These are phyloP conservation scores for Dryoscopus gambensis DNA, from an alignment of 2,113 vertebrate genomes.

Conservation along the genomic window DNA sequence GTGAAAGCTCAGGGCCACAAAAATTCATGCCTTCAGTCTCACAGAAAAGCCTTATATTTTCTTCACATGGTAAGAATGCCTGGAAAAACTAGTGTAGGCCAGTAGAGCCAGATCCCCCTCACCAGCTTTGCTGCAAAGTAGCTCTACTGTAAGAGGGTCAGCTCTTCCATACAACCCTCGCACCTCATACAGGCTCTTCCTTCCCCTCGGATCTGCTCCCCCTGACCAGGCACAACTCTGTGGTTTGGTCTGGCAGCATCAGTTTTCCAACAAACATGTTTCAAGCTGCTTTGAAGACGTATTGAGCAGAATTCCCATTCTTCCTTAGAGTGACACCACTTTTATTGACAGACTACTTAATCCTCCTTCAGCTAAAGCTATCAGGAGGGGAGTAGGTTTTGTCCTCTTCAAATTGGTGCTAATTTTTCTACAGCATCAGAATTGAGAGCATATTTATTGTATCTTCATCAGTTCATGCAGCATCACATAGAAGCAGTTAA, in stretches of 20 bases:
- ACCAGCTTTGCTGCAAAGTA: not conserved
- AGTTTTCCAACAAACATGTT: not conserved
- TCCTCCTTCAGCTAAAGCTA: not conserved
- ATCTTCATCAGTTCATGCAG: not conserved
- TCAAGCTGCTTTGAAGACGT: not conserved
- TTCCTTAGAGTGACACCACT: not conserved
- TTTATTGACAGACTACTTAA: not conserved
- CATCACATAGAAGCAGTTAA: not conserved
- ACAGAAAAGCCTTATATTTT: not conserved
- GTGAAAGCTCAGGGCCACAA: not conserved
- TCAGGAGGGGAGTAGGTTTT: not conserved
- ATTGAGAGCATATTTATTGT: not conserved
- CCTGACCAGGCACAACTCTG: not conserved
- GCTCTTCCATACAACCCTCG: not conserved
- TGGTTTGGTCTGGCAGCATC: not conserved
- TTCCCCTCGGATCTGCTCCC: not conserved
- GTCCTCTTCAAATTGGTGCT: not conserved
- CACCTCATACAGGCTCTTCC: accelerated
- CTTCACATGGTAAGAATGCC: not conserved
- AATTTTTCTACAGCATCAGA: not conserved
- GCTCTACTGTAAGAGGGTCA: not conserved
- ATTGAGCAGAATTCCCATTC: not conserved
- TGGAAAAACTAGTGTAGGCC: not conserved
- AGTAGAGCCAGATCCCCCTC: accelerated
- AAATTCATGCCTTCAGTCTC: not conserved